Conservation (phyloP, 1,140 invertebrate species). For the Vanessa tameamea region DNA sequence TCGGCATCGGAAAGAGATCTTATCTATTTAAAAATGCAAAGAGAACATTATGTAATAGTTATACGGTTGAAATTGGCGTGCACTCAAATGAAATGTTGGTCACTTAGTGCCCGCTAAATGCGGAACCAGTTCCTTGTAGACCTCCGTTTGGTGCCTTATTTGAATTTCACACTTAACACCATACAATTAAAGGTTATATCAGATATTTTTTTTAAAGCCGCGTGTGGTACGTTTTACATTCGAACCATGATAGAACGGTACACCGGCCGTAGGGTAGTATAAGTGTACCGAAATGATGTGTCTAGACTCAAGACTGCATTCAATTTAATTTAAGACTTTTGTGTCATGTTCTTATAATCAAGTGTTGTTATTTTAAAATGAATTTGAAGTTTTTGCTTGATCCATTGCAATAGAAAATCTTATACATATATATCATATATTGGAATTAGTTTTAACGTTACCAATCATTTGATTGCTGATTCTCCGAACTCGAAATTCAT, state of each 20-base stretch:
- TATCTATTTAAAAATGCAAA: conserved; percentile 17
- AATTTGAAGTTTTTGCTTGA: neutral
- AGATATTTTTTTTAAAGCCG: neutral
- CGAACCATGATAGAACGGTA: conserved; percentile 39
- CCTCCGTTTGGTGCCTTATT: conserved; percentile 39
- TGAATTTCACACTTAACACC: conserved; percentile 4
- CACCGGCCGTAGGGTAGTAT: conserved; percentile 31
- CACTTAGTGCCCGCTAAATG: conserved; percentile 52
- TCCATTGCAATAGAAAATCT: neutral
- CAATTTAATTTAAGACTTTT: neutral
- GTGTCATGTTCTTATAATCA: too few species aligned
- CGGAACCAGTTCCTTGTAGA: conserved; percentile 59
- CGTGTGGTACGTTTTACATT: conserved; percentile 33
- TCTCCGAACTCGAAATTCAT: too few species aligned
- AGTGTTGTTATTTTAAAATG: neutral
- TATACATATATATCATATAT: too few species aligned
- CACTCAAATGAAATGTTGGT: conserved; percentile 38
- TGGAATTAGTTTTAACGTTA: too few species aligned
- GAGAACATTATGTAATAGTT: conserved; percentile 15
- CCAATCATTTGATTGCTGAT: too few species aligned
- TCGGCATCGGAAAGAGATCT: conserved; percentile 36
- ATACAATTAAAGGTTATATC: conserved; percentile 7
- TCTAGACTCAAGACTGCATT: conserved; percentile 17
- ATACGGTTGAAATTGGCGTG: conserved; percentile 44
- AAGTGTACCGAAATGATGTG: conserved; percentile 24